Percentiles rank a stretch among this genome's conserved stretches.
Conservation (phyloP, 2,113 vertebrate genomes). For the Rhea pennata region DNA sequence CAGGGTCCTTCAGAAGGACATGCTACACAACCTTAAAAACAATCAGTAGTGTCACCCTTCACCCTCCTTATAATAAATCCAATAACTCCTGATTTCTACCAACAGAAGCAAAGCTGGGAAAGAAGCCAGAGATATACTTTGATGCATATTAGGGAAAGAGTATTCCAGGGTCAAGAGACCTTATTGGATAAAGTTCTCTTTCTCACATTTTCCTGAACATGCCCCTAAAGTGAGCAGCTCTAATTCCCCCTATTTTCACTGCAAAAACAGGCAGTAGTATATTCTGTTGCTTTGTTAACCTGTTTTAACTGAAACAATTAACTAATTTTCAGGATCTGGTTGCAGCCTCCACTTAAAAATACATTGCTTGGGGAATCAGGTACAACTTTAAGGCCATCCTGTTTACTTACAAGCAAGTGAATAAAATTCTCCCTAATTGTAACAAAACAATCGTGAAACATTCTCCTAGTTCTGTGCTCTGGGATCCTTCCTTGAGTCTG, state of each 20-base stretch:
- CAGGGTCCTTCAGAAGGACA: neutral
- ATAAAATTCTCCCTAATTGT: neutral
- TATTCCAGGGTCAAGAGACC: neutral
- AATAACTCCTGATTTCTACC: constrained; percentile 40
- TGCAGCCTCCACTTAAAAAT: constrained; percentile 29
- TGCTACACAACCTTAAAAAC: neutral
- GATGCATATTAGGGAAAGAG: neutral
- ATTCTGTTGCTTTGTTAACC: neutral
- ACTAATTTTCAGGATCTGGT: neutral
- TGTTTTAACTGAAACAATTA: constrained; percentile 37
- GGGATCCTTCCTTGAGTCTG: neutral
- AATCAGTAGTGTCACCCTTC: neutral
- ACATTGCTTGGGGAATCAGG: neutral
- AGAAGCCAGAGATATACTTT: constrained; percentile 25
- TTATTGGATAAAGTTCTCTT: constrained; percentile 5
- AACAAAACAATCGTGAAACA: neutral
- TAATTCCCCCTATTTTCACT: neutral
- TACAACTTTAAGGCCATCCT: constrained; percentile 36
- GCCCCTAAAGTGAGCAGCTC: neutral
- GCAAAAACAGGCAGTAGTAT: neutral
- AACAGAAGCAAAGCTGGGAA: neutral
- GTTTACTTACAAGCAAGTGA: neutral
- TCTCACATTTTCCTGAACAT: constrained; percentile 24
- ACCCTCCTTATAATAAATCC: constrained; percentile 1
- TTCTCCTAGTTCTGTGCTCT: neutral